These are phyloP conservation scores for Nemapogon koenigi DNA, from an alignment of 2,888 invertebrate genomes.

Conservation along the genomic window DNA sequence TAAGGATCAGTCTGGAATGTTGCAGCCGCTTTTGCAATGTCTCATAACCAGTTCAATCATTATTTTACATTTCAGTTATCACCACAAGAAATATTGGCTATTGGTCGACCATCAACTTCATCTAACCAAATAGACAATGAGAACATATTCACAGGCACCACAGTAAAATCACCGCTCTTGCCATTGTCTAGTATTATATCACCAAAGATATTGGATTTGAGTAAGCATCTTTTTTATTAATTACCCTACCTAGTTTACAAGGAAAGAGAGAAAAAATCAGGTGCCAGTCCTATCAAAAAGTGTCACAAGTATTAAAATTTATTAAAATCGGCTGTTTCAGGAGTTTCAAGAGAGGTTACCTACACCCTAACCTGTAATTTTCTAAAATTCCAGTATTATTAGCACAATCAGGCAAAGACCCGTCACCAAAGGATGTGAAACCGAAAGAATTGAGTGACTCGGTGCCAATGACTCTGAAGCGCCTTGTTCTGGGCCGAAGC, in stretches of 20 bases:
- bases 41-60: no score
- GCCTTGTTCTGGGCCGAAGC: slow-evolving; percentile 55
- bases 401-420: slow-evolving; percentile 62
- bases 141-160: slow-evolving; percentile 31
- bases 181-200: slow-evolving; percentile 46
- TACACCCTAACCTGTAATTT: no score
- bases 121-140: slow-evolving; percentile 29
- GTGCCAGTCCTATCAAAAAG: no score
- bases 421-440: slow-evolving; percentile 28
- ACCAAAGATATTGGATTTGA: slow-evolving; percentile 44
- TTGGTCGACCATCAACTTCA: slow-evolving; percentile 37
- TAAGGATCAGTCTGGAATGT: no score
- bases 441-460: slow-evolving; percentile 27
- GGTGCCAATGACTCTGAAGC: slow-evolving; percentile 40
- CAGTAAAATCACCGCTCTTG: slow-evolving; percentile 32
- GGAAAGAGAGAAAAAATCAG: no score
- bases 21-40: no score
- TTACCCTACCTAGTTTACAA: slow-evolving; percentile 4
- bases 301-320: no score
- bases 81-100: slow-evolving; percentile 56
- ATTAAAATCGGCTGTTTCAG: no score
- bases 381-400: slow-evolving; percentile 45
- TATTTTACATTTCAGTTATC: slow-evolving; percentile 31
- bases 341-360: no score
- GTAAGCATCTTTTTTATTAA: slow-evolving; percentile 28